phyloP scores from a whole-genome alignment of 2,888 invertebrate species.

The Griposia aprilina region DNA sequence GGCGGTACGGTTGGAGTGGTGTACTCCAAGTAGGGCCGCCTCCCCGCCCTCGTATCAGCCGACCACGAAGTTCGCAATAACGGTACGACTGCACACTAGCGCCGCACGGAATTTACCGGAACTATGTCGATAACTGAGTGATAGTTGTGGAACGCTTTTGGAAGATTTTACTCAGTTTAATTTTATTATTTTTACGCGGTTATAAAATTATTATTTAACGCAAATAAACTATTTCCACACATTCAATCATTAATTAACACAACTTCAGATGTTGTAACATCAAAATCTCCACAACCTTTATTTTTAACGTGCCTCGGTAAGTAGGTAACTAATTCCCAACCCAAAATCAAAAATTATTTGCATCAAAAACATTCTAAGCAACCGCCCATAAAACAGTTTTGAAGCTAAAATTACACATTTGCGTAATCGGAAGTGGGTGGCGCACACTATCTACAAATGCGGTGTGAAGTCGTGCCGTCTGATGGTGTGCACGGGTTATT shows the following conservation, averaged over 20 bases:
- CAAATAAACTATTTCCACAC: not conserved
- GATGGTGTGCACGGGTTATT: conserved; percentile 44
- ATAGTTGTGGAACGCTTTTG: conserved; percentile 34
- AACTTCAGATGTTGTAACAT: too few relatives aligned
- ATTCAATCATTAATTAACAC: not conserved
- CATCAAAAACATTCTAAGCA: not conserved
- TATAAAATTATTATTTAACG: not conserved
- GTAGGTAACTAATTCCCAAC: not conserved
- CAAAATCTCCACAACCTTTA: not conserved
- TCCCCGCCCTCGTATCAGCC: conserved; percentile 63
- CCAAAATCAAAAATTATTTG: not conserved
- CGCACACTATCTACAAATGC: conserved; percentile 73
- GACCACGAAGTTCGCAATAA: conserved; percentile 70
- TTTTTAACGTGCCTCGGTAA: not conserved
- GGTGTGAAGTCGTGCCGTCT: conserved; percentile 62
- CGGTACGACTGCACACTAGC: conserved; percentile 73
- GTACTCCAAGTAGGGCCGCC: conserved; percentile 72
- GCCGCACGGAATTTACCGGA: conserved; percentile 65
- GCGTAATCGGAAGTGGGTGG: conserved; percentile 76
- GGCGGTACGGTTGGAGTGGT: conserved; percentile 59
- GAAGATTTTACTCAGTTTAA: not conserved
- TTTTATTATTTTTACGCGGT: not conserved
- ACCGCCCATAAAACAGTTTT: conserved; percentile 11
- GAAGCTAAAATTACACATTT: conserved; percentile 55
- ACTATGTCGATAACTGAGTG: conserved; percentile 47